Evolutionary conservation across 2,888 invertebrate species (phyloP).

Genomic region (Brachyptera putata): DNA sequence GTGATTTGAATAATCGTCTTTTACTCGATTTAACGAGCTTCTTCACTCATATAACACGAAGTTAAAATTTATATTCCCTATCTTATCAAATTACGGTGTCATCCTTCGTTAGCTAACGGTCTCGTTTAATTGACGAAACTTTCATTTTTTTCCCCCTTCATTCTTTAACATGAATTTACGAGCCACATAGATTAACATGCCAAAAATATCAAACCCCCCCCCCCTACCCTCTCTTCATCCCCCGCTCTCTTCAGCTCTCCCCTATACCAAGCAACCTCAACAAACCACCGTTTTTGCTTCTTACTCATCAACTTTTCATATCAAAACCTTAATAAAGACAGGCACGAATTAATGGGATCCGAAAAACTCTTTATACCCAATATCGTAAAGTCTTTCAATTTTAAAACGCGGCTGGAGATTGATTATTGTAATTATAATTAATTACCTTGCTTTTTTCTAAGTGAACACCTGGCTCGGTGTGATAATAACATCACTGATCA

Average conservation of each 20-base stretch:
- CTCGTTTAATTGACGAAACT: constrained; percentile 29
- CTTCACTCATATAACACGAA: constrained; percentile 10
- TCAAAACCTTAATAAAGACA: constrained; percentile 18
- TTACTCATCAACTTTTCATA: constrained; percentile 17
- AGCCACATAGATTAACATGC: constrained; percentile 28
- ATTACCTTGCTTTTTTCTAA: not conserved
- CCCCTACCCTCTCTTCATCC: not conserved
- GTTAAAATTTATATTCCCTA: constrained; percentile 23
- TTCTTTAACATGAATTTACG: constrained; percentile 28
- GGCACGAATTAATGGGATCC: not conserved
- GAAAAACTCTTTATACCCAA: not conserved
- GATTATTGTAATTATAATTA: constrained; percentile 2
- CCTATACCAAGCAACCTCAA: too few species aligned
- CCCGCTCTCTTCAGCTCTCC: too few species aligned
- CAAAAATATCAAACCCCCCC: constrained; percentile 26
- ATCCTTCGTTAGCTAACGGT: constrained; percentile 28
- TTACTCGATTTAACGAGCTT: constrained; percentile 23
- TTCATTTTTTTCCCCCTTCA: constrained; percentile 22
- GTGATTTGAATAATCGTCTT: too few species aligned
- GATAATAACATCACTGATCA: not conserved
- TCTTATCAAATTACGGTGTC: constrained; percentile 26
- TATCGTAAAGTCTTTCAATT: not conserved
- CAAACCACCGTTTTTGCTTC: too few species aligned
- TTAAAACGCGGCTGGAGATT: not conserved
- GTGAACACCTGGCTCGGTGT: not conserved